Evolutionary conservation across 2,888 invertebrate genomes (phyloP), one percentile per base, ranked within the genome.

Genomic region (Caenorhabditis virilis): DNA sequence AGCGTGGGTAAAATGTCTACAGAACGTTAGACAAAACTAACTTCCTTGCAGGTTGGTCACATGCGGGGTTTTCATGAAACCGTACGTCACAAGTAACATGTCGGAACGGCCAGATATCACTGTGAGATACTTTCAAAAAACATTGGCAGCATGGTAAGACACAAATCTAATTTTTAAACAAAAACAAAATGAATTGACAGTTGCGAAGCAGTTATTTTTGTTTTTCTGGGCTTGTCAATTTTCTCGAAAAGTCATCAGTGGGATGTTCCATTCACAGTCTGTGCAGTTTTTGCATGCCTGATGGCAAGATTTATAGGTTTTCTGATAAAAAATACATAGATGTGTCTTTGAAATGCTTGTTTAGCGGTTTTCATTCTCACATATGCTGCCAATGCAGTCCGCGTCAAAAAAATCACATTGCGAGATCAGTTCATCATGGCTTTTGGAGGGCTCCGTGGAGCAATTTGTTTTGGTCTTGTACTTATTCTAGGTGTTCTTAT

Each of bases 221-320:
- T 98, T 91, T 95, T 97, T 86, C 89, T 98, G 60, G 98, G 97
- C 9, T 92, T 97, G 22, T 93, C 95, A n/a, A 95, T 95, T 0
- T 92, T 86, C 46, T 94, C 69, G 91, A 92, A 83, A 91, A 88
- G 88, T 67, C 95, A 97, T 84, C 90, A 89, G 70, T 95, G 95
- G 94, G 94, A 97, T 86, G 91, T 92, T 36, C 90, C 90, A 88
- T 97, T 97, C 86, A 91, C 95, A 73, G 79, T 93, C 53, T 88
- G 93, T 80, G 93, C 95, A 53, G 91, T 97, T 72, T 82, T 92
- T 59, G 93, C 94, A 87, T 95, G 94, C 86, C 91, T 93, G 70
- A 86, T 92, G 57, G 94, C 90, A 86, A 89, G 95, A 82, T 90
- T 91, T 70, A 87, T 94, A 83, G 95, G 95, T 95, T 63, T 25